A percentile compares a stretch with the other conserved stretches of the same genome.
Evolutionary conservation across 2,888 invertebrate genomes (phyloP).

Genomic region (Polymixis flavicincta): DNA sequence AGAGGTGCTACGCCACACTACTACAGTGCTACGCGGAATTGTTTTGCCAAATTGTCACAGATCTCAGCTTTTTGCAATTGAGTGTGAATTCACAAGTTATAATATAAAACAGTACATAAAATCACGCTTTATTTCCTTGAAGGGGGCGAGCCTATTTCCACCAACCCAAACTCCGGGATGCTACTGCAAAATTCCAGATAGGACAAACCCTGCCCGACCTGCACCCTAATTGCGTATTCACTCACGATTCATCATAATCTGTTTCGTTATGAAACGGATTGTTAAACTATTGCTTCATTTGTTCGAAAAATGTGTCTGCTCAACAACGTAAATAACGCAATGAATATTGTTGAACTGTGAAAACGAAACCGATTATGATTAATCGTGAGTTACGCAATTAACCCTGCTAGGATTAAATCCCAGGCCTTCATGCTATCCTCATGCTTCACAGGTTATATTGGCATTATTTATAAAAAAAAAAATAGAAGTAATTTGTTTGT

Average conservation of each 20-base stretch:
- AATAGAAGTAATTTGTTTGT: background rate
- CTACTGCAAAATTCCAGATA: background rate
- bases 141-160: background rate
- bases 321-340: too few species aligned
- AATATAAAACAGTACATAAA: background rate
- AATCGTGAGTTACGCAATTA: too few species aligned
- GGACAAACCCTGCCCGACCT: background rate
- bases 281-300: too few species aligned
- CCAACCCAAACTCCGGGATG: background rate
- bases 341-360: too few species aligned
- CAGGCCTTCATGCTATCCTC: background rate
- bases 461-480: too few species aligned
- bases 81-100: background rate
- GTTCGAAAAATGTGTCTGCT: too few species aligned
- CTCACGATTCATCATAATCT: too few species aligned
- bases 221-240: too few species aligned
- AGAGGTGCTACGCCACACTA: background rate
- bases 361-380: too few species aligned
- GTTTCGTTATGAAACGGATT: too few species aligned
- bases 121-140: background rate
- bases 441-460: background rate
- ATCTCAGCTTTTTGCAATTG: background rate
- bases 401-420: too few species aligned
- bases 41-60: background rate
- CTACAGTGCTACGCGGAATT: constrained; percentile 14